These are phyloP conservation scores for Tursiops truncatus DNA, from an alignment of 2,113 vertebrate genomes.

Conservation along the genomic window DNA sequence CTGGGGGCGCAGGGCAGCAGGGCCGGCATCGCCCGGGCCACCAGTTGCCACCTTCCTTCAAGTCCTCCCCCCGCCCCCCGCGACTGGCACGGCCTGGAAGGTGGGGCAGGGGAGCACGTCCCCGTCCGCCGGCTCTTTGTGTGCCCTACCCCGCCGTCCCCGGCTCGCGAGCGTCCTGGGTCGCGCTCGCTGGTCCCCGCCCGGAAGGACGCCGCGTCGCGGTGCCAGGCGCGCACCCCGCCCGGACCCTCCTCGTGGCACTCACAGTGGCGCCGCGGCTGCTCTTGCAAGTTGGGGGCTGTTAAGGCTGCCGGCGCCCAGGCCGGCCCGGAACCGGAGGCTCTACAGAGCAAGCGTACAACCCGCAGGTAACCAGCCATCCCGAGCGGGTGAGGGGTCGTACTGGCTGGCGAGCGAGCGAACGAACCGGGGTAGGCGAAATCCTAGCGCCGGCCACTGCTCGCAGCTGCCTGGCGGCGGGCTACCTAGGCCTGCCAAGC, in stretches of 20 bases:
- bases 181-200: background rate
- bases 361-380: conserved; percentile 75
- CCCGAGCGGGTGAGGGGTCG: background rate
- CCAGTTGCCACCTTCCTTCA: conserved; percentile 55
- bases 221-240: background rate
- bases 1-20: background rate
- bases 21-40: background rate
- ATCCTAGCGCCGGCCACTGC: background rate
- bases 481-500: background rate
- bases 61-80: background rate
- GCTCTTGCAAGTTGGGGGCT: conserved; percentile 58
- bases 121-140: background rate
- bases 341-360: conserved; percentile 59
- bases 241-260: conserved; percentile 16
- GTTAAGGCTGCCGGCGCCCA: conserved; percentile 67
- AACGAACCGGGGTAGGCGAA: background rate
- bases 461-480: background rate
- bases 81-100: background rate
- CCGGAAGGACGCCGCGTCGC: conserved; percentile 37
- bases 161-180: no score
- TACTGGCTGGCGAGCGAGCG: background rate
- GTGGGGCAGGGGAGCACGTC: background rate
- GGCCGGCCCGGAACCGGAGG: conserved; percentile 53
- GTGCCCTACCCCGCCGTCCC: background rate
- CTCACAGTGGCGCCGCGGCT: conserved; percentile 75